These are phyloP conservation scores for Drosophila nikananu DNA, from an alignment of 1,140 invertebrate species.

Conservation along the genomic window DNA sequence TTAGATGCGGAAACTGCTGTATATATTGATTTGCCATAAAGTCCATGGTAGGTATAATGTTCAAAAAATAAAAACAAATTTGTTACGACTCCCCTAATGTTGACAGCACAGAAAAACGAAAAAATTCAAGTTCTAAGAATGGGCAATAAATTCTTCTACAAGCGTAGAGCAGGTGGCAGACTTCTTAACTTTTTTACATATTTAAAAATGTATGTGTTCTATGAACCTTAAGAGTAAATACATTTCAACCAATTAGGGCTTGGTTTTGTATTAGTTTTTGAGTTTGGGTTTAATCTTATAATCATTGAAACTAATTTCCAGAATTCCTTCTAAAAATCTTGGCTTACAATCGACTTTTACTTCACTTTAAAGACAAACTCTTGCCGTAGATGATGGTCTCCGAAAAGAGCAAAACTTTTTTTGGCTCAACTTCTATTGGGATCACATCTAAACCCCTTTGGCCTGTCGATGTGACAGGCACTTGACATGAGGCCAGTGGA, in stretches of 20 bases:
- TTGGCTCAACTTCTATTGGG: background rate
- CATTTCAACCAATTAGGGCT: background rate
- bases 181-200: background rate
- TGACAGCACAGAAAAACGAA: background rate
- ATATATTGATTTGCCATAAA: constrained; percentile 42
- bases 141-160: background rate
- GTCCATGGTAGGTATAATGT: constrained; percentile 10
- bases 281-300: background rate
- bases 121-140: background rate
- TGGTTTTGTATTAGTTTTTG: background rate
- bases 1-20: constrained; percentile 41
- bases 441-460: constrained; percentile 17
- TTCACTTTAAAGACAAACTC: background rate
- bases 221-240: no score
- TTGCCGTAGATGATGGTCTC: background rate
- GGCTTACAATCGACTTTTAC: background rate
- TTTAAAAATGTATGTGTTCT: background rate
- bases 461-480: constrained; percentile 26
- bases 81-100: constrained; percentile 5
- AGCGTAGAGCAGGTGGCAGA: background rate
- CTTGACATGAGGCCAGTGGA: constrained; percentile 22
- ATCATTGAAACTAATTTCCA: background rate
- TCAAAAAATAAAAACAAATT: constrained; percentile 8
- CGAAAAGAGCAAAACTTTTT: background rate
- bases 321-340: background rate